phyloP scores from a whole-genome alignment of 2,888 invertebrate genomes.

The Tinea trinotella region DNA sequence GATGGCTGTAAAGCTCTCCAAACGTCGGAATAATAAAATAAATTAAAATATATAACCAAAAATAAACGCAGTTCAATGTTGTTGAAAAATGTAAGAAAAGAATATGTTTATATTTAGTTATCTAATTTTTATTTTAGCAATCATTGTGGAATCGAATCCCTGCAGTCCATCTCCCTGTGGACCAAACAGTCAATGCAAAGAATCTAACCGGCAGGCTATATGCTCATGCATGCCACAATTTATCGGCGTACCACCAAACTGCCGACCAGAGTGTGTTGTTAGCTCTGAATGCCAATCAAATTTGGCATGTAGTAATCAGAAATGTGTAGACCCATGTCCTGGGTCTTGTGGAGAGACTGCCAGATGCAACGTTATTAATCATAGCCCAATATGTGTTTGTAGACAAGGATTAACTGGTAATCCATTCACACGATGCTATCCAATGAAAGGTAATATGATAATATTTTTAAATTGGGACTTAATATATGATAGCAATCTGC shows the following conservation, averaged over 20 bases:
- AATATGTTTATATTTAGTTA: too few relatives aligned
- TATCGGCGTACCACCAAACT: slow-evolving; percentile 78
- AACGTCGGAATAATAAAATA: too few relatives aligned
- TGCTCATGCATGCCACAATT: slow-evolving; percentile 78
- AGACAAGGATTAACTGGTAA: slow-evolving; percentile 80
- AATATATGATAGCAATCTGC: too few relatives aligned
- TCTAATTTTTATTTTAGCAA: slow-evolving; percentile 36
- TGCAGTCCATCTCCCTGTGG: slow-evolving; percentile 78
- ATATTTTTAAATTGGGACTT: background rate
- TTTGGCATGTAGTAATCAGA: slow-evolving; percentile 79
- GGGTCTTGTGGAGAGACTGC: slow-evolving; percentile 75
- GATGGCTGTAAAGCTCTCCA: too few relatives aligned
- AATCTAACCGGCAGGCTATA: slow-evolving; percentile 78
- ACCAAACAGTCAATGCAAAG: slow-evolving; percentile 83
- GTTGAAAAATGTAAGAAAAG: background rate
- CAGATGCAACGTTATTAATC: slow-evolving; percentile 75
- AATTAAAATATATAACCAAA: too few relatives aligned
- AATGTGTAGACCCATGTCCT: slow-evolving; percentile 78
- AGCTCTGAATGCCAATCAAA: slow-evolving; percentile 77
- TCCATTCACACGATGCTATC: slow-evolving; percentile 81
- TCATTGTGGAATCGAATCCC: slow-evolving; percentile 41
- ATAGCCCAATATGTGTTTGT: slow-evolving; percentile 84
- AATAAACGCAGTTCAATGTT: background rate
- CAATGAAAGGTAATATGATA: slow-evolving; percentile 53
- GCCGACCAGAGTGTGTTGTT: slow-evolving; percentile 80